Base-by-base conservation (phyloP, 64 coral and sea anemone species). In the Acropora yongei region DNA sequence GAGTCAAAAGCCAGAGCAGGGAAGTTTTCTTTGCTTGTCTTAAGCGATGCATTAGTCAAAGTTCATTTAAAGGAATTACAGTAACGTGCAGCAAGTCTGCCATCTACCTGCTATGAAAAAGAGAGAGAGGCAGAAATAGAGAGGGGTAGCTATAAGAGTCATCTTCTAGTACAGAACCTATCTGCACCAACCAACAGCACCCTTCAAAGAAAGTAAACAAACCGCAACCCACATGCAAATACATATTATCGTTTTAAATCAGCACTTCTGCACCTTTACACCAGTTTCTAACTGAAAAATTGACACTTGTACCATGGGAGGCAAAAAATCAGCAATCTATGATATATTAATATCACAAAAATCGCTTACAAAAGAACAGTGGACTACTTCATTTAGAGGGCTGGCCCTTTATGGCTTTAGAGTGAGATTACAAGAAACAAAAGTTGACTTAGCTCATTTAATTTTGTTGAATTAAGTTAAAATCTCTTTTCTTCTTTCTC, bases 131-230 rank as follows among this genome's bases (percentile, higher is more conserved):
- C 42, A 77, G 45, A 77, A 78, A 63, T 16, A 61, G n/a, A 45
- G 48, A 73, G n/a, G 71, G n/a, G 41, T 73, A 73, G 71, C 71
- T 30, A 40, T 73, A 73, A 73, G 41, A 73, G n/a, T 73, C 71
- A 73, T 30, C 71, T 73, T 73, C 71, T 73, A 30, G 71, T 73
- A 73, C 71, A 73, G 71, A 30, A 73, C n/a, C 30, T 73, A 73
- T 30, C 71, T 4, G 71, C 71, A 73, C 71, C 71, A 73, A 73
- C 71, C 19, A 73, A 30, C 71, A 73, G 71, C 71, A 40, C n/a
- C 71, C 71, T 30, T 73, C 18, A 73, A 1, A 39, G 71, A 73
- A 73, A 73, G 69, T 73, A 73, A 73, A 73, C 69, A 73, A 73
- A 20, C n/a, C 69, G 6, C 40, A 39, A 73, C 0, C 69, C 69